A percentile compares a stretch with the other conserved stretches of the same genome.
These are phyloP conservation scores for Hypsopygia costalis DNA, from an alignment of 2,888 invertebrate genomes.

Conservation along the genomic window DNA sequence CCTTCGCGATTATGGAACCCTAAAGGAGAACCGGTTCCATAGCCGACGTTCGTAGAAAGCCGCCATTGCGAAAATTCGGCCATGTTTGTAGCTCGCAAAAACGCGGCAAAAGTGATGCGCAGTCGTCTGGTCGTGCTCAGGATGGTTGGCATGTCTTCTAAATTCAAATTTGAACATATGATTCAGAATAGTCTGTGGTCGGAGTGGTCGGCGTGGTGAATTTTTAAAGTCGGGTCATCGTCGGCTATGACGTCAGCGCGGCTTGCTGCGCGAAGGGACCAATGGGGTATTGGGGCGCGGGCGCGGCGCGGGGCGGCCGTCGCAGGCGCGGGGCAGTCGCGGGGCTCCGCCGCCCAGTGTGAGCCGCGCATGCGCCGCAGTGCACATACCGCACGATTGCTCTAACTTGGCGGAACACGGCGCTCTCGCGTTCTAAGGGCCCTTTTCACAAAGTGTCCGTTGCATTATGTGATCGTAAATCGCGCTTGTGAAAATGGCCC, in stretches of 20 bases:
- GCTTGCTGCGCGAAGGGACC: constrained; percentile 50
- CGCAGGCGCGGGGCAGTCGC: constrained; percentile 51
- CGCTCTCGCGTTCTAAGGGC: constrained; percentile 25
- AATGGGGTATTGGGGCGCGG: constrained; percentile 38
- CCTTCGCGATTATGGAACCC: constrained; percentile 18
- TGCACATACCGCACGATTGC: constrained; percentile 55
- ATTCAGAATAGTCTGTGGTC: constrained; percentile 23
- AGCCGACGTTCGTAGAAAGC: constrained; percentile 43
- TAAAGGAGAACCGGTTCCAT: constrained; percentile 52
- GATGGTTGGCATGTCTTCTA: constrained; percentile 31
- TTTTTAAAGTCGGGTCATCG: constrained; percentile 33
- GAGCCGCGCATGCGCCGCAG: constrained; percentile 45
- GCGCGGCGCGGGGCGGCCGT: constrained; percentile 35
- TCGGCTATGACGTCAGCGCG: constrained; percentile 56
- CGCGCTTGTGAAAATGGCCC: constrained; percentile 13
- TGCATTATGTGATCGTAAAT: constrained; percentile 16
- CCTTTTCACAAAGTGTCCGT: constrained; percentile 26
- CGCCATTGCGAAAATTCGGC: constrained; percentile 67
- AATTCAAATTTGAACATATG: constrained; percentile 41
- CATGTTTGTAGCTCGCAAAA: constrained; percentile 66
- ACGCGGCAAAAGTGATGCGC: constrained; percentile 53
- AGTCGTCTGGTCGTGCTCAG: constrained; percentile 36
- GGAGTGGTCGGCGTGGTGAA: constrained; percentile 9
- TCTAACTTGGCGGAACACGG: constrained; percentile 61
- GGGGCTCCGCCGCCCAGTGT: constrained; percentile 60